Conservation (phyloP, 2,113 vertebrate genomes). For the Nycticebus coucang region DNA sequence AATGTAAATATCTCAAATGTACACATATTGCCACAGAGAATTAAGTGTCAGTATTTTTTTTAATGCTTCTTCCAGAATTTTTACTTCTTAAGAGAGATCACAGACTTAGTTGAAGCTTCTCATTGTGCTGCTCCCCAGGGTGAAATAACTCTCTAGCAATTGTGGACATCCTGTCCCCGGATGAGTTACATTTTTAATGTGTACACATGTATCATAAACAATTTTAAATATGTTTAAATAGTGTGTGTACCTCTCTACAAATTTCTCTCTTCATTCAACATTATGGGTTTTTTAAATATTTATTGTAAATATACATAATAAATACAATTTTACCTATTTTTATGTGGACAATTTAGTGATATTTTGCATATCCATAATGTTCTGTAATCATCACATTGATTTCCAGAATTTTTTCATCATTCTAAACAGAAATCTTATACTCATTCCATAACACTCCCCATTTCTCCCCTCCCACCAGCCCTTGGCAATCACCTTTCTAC, state of each 20-base stretch:
- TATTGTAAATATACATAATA: not conserved
- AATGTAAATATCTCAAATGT: conserved; percentile 9
- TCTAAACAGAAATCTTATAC: not conserved
- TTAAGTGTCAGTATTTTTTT: not conserved
- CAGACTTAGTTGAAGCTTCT: not conserved
- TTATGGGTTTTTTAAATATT: not conserved
- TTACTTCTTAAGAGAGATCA: not conserved
- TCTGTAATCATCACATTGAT: not conserved
- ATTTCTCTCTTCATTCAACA: not conserved
- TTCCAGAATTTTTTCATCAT: not conserved
- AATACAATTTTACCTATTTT: not conserved
- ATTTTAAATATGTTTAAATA: not conserved
- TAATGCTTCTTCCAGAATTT: not conserved
- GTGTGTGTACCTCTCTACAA: not conserved
- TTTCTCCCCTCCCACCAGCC: not conserved
- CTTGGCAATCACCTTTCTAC: not conserved
- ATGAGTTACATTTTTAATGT: not conserved
- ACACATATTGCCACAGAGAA: not conserved
- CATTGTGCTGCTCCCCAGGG: not conserved
- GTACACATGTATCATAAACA: not conserved
- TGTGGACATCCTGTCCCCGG: not conserved
- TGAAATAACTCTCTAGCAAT: not conserved
- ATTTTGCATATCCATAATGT: not conserved
- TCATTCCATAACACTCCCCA: not conserved
- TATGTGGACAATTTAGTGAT: not conserved